Percentiles rank a stretch among this genome's conserved stretches.
Evolutionary conservation across 30 jellyfish, hydroid and myxozoan species (phyloP).

Genomic region (Sanderia malayensis): DNA sequence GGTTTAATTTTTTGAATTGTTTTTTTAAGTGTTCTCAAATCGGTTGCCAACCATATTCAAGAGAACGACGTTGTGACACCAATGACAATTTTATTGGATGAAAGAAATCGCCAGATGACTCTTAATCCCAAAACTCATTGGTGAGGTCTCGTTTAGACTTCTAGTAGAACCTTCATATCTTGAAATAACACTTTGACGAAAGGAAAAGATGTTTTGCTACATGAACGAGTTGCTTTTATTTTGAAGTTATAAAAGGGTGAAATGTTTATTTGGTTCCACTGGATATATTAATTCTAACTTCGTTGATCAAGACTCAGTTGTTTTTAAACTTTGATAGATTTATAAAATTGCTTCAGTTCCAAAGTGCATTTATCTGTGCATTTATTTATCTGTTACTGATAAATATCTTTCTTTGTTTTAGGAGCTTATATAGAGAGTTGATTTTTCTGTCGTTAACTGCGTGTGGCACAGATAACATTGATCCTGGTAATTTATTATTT

Average conservation of each 20-base stretch:
- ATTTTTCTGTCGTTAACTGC: conserved; percentile 84
- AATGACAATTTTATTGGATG: conserved; percentile 77
- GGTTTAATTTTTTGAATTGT: no score
- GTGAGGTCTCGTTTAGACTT: conserved; percentile 30
- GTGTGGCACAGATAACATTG: conserved; percentile 93
- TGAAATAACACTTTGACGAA: no score
- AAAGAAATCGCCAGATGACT: conserved; percentile 82
- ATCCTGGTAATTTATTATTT: conserved; percentile 76
- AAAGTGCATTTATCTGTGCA: no score
- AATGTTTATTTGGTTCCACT: no score
- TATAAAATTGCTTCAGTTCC: no score
- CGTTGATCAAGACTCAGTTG: no score
- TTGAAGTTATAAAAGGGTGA: no score
- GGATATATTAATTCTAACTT: no score
- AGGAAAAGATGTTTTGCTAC: no score
- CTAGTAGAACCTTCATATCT: not conserved
- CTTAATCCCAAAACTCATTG: conserved; percentile 84
- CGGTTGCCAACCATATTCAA: conserved; percentile 82
- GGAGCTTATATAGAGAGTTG: conserved; percentile 98
- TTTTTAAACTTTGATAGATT: no score
- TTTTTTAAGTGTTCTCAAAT: conserved; percentile 69
- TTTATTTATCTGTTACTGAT: no score
- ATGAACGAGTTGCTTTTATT: no score
- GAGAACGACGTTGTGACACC: conserved; percentile 90
- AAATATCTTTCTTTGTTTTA: not conserved